Evolutionary conservation across 2,113 vertebrate species (phyloP).

Genomic region (Hymenochirus boettgeri): DNA sequence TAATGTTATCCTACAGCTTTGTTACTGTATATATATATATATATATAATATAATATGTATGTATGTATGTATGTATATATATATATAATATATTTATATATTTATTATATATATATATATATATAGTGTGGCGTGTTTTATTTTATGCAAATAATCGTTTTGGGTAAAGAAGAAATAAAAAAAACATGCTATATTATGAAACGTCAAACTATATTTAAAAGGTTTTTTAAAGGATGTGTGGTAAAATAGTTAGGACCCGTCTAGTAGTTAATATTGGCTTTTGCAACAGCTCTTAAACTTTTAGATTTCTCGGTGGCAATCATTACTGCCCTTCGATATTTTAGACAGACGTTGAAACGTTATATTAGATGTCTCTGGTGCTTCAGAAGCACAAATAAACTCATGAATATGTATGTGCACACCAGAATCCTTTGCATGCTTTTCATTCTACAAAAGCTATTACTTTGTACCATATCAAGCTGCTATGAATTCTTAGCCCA

Average conservation of each 20-base stretch:
- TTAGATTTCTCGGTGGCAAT: not conserved
- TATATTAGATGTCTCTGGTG: slow-evolving; percentile 34
- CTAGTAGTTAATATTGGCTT: not conserved
- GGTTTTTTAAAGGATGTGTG: not conserved
- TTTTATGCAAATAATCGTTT: no score
- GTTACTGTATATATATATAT: no score
- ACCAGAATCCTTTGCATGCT: slow-evolving; percentile 32
- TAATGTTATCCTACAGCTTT: no score
- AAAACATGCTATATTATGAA: no score
- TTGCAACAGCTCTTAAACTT: not conserved
- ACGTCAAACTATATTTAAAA: no score
- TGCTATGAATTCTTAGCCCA: slow-evolving; percentile 11
- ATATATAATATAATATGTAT: no score
- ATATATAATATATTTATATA: no score
- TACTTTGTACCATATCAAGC: slow-evolving; percentile 20
- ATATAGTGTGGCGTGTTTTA: no score
- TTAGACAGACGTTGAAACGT: slow-evolving; percentile 3
- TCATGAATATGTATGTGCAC: slow-evolving; percentile 34
- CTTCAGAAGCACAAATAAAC: slow-evolving; percentile 35
- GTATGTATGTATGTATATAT: no score
- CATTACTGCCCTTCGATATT: not conserved
- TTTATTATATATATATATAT: no score
- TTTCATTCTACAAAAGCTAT: slow-evolving; percentile 36
- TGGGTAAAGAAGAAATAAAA: not conserved
- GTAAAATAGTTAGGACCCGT: not conserved